phyloP scores from a whole-genome alignment of 2,113 vertebrate species.

The Dasyornis broadbenti region DNA sequence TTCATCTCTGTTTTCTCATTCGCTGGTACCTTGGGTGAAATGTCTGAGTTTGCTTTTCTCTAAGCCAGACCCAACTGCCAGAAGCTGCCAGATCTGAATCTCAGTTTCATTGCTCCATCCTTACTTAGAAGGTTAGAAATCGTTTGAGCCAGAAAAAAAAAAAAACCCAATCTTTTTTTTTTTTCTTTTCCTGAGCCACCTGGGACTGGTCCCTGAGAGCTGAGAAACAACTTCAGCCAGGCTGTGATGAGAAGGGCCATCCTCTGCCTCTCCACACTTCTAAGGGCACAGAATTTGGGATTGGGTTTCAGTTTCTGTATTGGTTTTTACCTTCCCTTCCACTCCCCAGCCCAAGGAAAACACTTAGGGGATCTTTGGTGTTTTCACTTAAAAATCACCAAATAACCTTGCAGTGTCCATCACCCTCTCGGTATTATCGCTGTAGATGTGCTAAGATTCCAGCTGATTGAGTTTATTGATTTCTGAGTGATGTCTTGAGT shows the following conservation, averaged over 20 bases:
- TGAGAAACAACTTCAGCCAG: not conserved
- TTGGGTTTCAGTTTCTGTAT: rapidly evolving
- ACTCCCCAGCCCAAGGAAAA: not conserved
- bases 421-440: not conserved
- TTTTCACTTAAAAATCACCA: not conserved
- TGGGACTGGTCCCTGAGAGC: not conserved
- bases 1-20: not conserved
- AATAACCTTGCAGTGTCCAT: not conserved
- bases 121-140: not conserved
- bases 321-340: not conserved
- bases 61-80: not conserved
- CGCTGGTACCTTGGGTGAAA: not conserved
- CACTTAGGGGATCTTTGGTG: not conserved
- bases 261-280: not conserved
- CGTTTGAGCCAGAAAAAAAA: not conserved
- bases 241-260: not conserved
- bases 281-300: not conserved
- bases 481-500: constrained; percentile 30
- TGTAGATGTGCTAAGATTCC: not conserved
- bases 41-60: not conserved
- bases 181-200: not conserved
- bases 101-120: not conserved
- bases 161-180: not conserved
- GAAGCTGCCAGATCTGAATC: not conserved
- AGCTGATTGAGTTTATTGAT: constrained; percentile 57